phyloP scores from a whole-genome alignment of 2,113 vertebrate species.

The Brienomyrus brachyistius region DNA sequence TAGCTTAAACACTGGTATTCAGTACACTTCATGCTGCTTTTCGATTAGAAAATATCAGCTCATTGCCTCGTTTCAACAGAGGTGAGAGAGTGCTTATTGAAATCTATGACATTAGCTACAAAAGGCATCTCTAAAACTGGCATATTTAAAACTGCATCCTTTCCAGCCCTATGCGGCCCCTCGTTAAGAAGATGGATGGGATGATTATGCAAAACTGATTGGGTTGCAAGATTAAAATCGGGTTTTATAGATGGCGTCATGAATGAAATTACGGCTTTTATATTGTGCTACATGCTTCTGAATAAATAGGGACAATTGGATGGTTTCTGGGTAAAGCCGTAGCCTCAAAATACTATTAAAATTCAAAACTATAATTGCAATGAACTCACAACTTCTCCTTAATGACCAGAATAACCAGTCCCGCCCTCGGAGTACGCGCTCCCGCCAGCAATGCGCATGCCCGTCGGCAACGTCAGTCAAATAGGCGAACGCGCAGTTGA shows the following conservation, averaged over 20 bases:
- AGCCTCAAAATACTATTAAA: background rate
- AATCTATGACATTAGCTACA: background rate
- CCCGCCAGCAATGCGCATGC: constrained; percentile 43
- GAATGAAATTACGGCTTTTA: background rate
- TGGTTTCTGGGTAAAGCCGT: background rate
- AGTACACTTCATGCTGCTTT: background rate
- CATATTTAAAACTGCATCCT: background rate
- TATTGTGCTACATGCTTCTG: background rate
- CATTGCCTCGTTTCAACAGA: background rate
- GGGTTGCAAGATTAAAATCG: background rate
- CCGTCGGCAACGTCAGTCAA: constrained; percentile 28
- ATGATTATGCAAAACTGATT: constrained; percentile 1
- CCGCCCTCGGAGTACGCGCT: background rate
- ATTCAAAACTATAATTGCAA: background rate
- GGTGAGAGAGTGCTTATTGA: background rate
- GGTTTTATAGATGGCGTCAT: background rate
- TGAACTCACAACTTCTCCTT: background rate
- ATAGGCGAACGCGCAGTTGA: constrained; percentile 25
- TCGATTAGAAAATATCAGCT: background rate
- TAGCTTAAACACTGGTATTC: background rate
- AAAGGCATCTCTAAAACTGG: background rate
- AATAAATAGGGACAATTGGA: background rate
- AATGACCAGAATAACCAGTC: background rate
- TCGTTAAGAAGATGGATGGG: background rate
- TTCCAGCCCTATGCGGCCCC: background rate